phyloP scores from a whole-genome alignment of 2,888 invertebrate genomes.

The Ellobium chinense region DNA sequence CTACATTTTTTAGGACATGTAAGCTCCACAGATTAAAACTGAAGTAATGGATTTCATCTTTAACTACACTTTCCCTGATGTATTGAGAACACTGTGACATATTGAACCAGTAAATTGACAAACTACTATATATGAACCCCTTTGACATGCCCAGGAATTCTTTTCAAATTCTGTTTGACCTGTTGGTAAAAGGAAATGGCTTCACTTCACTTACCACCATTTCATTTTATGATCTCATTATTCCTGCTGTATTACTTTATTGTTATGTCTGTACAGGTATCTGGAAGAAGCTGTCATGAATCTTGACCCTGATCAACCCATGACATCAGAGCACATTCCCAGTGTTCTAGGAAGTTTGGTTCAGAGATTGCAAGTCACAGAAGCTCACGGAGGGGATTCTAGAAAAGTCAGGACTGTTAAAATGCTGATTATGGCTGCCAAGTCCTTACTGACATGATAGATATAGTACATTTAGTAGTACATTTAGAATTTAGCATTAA shows the following conservation, averaged over 20 bases:
- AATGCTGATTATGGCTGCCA: conserved; percentile 86
- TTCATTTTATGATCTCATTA: no score
- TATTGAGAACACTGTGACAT: no score
- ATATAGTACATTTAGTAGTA: background rate
- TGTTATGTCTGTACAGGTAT: conserved; percentile 83
- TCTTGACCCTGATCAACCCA: conserved; percentile 87
- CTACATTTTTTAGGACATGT: no score
- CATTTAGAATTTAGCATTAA: no score
- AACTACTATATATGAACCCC: no score
- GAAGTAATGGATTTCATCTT: no score
- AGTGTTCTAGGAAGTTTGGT: conserved; percentile 87
- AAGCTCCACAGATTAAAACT: no score
- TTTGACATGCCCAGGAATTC: no score
- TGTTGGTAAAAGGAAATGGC: background rate
- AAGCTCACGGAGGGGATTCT: conserved; percentile 82
- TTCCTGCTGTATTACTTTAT: no score
- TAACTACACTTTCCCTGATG: no score
- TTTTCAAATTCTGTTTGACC: background rate
- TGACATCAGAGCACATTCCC: conserved; percentile 91
- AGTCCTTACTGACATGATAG: conserved; percentile 60
- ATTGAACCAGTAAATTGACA: no score
- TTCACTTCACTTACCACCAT: background rate
- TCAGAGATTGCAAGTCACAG: conserved; percentile 84
- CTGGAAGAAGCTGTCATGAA: conserved; percentile 92
- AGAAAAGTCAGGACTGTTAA: conserved; percentile 81